A percentile compares a stretch with the other conserved stretches of the same genome.
phyloP scores from a whole-genome alignment of 1,140 invertebrate genomes.

The Idris sp. region DNA sequence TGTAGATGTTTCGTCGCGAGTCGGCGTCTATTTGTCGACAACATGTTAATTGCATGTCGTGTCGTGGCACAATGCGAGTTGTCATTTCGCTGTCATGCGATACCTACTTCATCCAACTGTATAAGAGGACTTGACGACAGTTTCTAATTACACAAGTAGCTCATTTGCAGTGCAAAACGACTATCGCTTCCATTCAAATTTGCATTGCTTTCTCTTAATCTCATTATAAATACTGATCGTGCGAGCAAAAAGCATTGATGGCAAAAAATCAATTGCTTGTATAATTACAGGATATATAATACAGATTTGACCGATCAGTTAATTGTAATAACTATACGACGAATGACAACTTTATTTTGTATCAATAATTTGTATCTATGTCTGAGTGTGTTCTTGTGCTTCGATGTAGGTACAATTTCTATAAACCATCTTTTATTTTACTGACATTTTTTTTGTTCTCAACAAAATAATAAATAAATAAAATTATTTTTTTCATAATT shows the following conservation, averaged over 20 bases:
- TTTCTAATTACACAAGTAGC: conserved; percentile 56
- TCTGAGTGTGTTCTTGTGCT: conserved; percentile 5
- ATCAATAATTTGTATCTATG: conserved; percentile 12
- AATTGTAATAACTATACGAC: conserved; percentile 34
- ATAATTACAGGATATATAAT: conserved; percentile 18
- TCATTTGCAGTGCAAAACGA: conserved; percentile 36
- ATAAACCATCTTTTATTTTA: neutral
- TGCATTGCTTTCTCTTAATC: conserved; percentile 44
- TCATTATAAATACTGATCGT: conserved; percentile 41
- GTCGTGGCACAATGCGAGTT: conserved; percentile 47
- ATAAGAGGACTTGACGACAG: conserved; percentile 49
- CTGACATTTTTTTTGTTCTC: neutral
- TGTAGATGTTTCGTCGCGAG: conserved; percentile 42
- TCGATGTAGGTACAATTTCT: conserved; percentile 19
- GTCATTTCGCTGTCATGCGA: conserved; percentile 57
- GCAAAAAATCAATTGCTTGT: conserved; percentile 34
- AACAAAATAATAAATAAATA: too few species aligned
- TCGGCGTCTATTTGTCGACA: conserved; percentile 53
- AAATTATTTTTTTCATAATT: too few species aligned
- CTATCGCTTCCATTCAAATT: conserved; percentile 47
- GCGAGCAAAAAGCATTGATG: conserved; percentile 15
- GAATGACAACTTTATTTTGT: conserved; percentile 30
- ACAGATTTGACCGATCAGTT: conserved; percentile 10
- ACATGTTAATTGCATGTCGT: conserved; percentile 56
- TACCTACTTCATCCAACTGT: conserved; percentile 27